Percentiles rank a stretch among this genome's conserved stretches.
Conservation (phyloP, 2,113 vertebrate genomes). For the Mionectes macconnelli region DNA sequence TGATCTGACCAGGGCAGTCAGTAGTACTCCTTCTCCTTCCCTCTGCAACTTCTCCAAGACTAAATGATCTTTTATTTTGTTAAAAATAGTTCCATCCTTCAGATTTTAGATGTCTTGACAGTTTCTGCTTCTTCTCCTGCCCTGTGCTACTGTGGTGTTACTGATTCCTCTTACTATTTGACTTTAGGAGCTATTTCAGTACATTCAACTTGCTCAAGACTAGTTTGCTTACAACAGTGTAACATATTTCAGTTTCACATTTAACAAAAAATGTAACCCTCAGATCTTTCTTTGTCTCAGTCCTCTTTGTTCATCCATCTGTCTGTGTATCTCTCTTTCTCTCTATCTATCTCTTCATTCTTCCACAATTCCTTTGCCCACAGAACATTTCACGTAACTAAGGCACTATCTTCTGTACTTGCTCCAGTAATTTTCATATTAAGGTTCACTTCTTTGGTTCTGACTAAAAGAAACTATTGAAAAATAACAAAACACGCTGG, state of each 20-base stretch:
- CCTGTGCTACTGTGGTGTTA: background rate
- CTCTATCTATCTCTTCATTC: background rate
- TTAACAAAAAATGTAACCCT: background rate
- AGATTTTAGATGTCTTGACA: background rate
- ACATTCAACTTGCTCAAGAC: background rate
- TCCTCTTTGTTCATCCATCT: background rate
- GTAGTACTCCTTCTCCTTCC: background rate
- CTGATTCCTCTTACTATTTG: background rate
- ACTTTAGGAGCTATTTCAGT: background rate
- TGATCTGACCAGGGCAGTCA: background rate
- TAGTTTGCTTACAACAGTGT: background rate
- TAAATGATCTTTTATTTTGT: background rate
- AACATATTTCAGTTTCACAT: background rate
- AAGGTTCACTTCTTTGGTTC: background rate
- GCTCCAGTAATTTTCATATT: background rate
- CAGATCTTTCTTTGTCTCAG: background rate
- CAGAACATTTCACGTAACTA: background rate
- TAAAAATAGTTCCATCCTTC: background rate
- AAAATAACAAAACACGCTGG: background rate
- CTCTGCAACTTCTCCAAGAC: background rate
- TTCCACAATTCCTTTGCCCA: background rate
- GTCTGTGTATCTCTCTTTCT: background rate
- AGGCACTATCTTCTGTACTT: background rate
- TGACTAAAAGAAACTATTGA: background rate
- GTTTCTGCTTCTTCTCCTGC: background rate